These are phyloP conservation scores for Lerema accius DNA, from an alignment of 1,140 invertebrate genomes.

Conservation along the genomic window DNA sequence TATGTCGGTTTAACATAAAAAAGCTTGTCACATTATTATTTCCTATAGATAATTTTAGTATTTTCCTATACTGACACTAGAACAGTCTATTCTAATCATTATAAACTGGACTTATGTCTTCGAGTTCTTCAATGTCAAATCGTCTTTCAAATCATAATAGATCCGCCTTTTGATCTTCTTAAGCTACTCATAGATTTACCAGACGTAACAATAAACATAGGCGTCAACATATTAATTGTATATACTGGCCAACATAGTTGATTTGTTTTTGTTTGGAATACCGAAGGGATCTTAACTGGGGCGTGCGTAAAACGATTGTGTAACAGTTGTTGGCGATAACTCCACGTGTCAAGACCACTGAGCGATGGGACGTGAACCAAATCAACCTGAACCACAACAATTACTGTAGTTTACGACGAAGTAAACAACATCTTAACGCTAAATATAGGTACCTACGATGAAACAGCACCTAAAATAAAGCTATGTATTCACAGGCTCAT, in stretches of 20 bases:
- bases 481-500: too few species aligned
- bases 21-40: too few species aligned
- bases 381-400: constrained; percentile 1
- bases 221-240: constrained; percentile 1
- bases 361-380: background rate
- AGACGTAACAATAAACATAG: constrained; percentile 15
- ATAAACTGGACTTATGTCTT: too few species aligned
- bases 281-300: constrained; percentile 3
- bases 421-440: too few species aligned
- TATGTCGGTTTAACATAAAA: too few species aligned
- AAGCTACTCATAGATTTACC: constrained; percentile 7
- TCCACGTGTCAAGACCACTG: constrained; percentile 14
- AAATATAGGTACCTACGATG: too few species aligned
- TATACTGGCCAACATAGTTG: background rate
- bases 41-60: too few species aligned
- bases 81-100: too few species aligned
- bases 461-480: too few species aligned
- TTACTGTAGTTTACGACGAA: too few species aligned
- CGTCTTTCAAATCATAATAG: background rate
- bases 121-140: background rate
- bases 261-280: constrained; percentile 16
- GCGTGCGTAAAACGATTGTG: constrained; percentile 9
- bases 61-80: too few species aligned
- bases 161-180: constrained; percentile 4
- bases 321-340: constrained; percentile 11